Base-by-base conservation (phyloP, 2,888 invertebrate species). In the Andrena hattorfiana region DNA sequence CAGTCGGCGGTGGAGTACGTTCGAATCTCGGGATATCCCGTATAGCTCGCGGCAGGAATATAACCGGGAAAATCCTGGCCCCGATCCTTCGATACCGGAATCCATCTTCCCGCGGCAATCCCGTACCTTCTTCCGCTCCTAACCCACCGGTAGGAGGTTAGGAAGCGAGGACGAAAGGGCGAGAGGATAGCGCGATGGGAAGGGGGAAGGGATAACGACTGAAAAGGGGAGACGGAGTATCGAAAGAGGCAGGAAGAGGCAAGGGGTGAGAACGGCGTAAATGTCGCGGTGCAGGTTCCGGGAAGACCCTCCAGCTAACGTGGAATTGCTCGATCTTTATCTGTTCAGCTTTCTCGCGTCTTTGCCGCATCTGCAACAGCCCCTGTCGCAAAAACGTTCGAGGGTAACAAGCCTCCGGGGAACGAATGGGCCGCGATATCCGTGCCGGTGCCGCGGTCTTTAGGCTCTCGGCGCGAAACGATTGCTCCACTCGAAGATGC, bases 211-310 rank as follows among this genome's bases (percentile, higher is more conserved):
- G 42, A 56, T 32, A 59, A 62, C 56, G 56, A 66, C 13, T 26
- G 68, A 48, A 54, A 51, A 56, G 59, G 49, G 26, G 35, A 66
- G 35, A 66, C 48, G 72, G 59, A 59, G 56, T n/a, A 48, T 30
- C 20, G 32, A 51, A 56, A 49, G 68, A 80, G 70, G 64, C 70
- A 63, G 73, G 56, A 76, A 77, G 85, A 69, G 80, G 74, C 70
- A 79, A 72, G 74, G 78, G 73, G 77, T 74, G 77, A 84, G 77
- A 85, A 77, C 75, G 80, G 81, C 56, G 74, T 86, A 85, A 89
- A 86, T 85, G 89, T 85, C 90, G 89, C 89, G 86, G 82, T 87
- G 86, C 86, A 87, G 87, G 85, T 85, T 85, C 85, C 82, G 80
- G 67, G 67, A 77, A 82, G 80, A 83, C 35, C 76, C 82, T 49